Percentiles rank a stretch among this genome's conserved stretches.
Evolutionary conservation across 2,797 vertebrate species (phyloP).

Genomic region (Limnodromus scolopaceus): DNA sequence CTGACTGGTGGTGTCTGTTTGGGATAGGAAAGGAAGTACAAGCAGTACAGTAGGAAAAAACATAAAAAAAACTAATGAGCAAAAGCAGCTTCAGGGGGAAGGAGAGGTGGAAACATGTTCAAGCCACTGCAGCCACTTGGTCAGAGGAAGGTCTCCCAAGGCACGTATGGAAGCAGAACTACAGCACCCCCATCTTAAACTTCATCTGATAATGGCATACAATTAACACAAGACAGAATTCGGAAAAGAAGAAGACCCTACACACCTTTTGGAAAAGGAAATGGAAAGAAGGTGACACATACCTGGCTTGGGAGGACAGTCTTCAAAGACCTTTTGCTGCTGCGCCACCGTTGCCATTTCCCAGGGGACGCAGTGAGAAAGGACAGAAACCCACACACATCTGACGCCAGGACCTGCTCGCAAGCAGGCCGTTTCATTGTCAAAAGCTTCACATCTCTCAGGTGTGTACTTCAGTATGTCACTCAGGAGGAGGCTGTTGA

Average conservation of each 20-base stretch:
- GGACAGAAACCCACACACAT: constrained; percentile 86
- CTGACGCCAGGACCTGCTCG: constrained; percentile 83
- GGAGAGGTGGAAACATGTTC: background rate
- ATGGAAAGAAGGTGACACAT: background rate
- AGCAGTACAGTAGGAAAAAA: background rate
- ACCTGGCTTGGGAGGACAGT: constrained; percentile 87
- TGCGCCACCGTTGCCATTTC: constrained; percentile 71
- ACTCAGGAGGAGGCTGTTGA: constrained; percentile 95
- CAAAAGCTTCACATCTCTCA: constrained; percentile 84
- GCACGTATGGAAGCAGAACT: rapidly evolving
- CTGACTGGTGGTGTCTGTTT: background rate
- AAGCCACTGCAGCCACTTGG: background rate
- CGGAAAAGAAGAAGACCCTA: background rate
- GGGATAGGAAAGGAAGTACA: background rate
- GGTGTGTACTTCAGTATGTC: constrained; percentile 90
- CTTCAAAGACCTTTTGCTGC: constrained; percentile 75
- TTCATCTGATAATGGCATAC: rapidly evolving
- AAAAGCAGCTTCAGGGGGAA: background rate
- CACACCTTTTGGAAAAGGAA: background rate
- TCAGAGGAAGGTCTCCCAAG: background rate
- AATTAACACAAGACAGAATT: too few relatives aligned
- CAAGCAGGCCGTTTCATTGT: constrained; percentile 74
- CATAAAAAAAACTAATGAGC: background rate
- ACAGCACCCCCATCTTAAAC: background rate
- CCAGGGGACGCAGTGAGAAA: constrained; percentile 84